phyloP scores from a whole-genome alignment of 1,140 invertebrate species.

The Eumeta japonica region DNA sequence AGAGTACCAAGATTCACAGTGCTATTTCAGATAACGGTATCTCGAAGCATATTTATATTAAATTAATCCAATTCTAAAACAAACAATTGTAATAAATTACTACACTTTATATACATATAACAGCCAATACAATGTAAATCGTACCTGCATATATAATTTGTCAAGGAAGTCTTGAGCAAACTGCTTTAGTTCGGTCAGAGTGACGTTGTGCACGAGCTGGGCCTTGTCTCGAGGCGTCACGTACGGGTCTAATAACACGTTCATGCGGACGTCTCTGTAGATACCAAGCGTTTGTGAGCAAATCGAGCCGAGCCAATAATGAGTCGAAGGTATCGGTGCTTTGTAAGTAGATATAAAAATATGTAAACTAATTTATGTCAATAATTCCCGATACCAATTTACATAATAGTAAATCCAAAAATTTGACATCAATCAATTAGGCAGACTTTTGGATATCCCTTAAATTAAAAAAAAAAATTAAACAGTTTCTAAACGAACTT shows the following conservation, averaged over 20 bases:
- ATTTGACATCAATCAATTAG: too few species aligned
- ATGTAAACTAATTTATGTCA: too few species aligned
- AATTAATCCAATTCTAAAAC: too few species aligned
- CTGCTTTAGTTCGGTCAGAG: slow-evolving; percentile 59
- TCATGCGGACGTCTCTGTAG: slow-evolving; percentile 65
- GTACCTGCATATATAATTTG: slow-evolving; percentile 62
- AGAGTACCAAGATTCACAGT: too few species aligned
- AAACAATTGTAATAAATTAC: too few species aligned
- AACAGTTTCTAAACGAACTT: too few species aligned
- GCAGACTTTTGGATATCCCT: too few species aligned
- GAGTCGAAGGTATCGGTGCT: neutral
- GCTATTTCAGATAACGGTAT: neutral
- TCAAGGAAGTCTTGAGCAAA: slow-evolving; percentile 62
- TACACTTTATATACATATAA: too few species aligned
- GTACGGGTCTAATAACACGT: slow-evolving; percentile 61
- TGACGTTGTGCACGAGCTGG: slow-evolving; percentile 60
- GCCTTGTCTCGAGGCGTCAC: slow-evolving; percentile 67
- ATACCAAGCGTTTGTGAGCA: too few species aligned
- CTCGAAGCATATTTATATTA: neutral
- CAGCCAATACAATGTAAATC: slow-evolving; percentile 1
- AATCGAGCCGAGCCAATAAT: neutral
- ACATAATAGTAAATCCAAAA: too few species aligned
- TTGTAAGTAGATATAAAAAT: slow-evolving; percentile 1
- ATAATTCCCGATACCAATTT: too few species aligned
- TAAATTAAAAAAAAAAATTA: too few species aligned